phyloP scores from a whole-genome alignment of 2,113 vertebrate genomes.

The Tetrax tetrax region DNA sequence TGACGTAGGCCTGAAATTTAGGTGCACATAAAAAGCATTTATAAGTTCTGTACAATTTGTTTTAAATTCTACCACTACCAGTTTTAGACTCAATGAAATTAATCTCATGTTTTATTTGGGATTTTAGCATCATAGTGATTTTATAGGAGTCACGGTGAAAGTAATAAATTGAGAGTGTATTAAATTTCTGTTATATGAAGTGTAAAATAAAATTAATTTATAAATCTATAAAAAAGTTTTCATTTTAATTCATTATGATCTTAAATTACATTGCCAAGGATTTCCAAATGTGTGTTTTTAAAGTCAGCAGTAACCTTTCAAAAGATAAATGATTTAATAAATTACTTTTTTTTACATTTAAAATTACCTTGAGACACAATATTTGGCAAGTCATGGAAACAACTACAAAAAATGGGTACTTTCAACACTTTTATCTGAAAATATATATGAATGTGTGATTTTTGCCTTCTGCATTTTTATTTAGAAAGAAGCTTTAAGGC shows the following conservation, averaged over 20 bases:
- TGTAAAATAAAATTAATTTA: not conserved
- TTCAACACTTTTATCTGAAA: constrained; percentile 1
- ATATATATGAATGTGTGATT: not conserved
- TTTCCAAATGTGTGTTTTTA: constrained; percentile 2
- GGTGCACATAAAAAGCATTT: not conserved
- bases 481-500: not conserved
- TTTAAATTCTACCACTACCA: not conserved
- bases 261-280: not conserved
- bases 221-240: not conserved
- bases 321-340: constrained; percentile 42
- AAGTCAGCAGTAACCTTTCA: constrained; percentile 22
- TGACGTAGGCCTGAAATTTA: not conserved
- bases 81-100: not conserved
- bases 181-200: not conserved
- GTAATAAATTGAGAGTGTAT: not conserved
- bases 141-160: not conserved
- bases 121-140: not conserved
- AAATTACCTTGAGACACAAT: not conserved
- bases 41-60: not conserved
- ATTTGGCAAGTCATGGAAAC: not conserved
- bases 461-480: not conserved
- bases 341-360: constrained; percentile 20
- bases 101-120: not conserved
- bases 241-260: not conserved
- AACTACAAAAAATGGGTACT: not conserved